Evolutionary conservation across 2,888 invertebrate genomes (phyloP).

Genomic region (Eupithecia subfuscata): DNA sequence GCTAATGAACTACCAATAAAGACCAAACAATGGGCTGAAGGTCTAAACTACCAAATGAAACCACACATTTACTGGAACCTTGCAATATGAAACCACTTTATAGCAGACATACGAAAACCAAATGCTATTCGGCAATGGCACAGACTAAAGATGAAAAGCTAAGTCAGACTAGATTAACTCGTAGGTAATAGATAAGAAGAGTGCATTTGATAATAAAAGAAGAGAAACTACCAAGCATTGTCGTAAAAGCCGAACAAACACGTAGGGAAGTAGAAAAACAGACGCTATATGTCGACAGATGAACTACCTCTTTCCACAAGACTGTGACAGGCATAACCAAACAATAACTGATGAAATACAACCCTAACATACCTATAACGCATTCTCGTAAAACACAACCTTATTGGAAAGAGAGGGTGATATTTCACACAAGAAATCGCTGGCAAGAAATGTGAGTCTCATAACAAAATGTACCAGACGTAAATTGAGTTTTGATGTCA

Average conservation of each 20-base stretch:
- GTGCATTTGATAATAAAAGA: not conserved
- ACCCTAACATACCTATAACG: conserved; percentile 45
- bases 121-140: conserved; percentile 48
- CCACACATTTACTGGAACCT: conserved; percentile 32
- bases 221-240: not conserved
- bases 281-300: not conserved
- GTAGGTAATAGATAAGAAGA: not conserved
- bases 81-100: conserved; percentile 39
- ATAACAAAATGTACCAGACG: conserved; percentile 68
- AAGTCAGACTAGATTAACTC: not conserved
- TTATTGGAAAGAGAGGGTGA: conserved; percentile 61
- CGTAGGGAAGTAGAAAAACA: not conserved
- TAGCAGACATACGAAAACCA: conserved; percentile 42
- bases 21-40: conserved; percentile 33
- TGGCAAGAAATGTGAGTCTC: conserved; percentile 25
- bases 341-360: conserved; percentile 62
- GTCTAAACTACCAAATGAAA: conserved; percentile 39
- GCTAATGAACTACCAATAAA: conserved; percentile 32
- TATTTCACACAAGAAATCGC: conserved; percentile 55
- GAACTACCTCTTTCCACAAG: conserved; percentile 10
- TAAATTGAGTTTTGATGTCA: conserved; percentile 79
- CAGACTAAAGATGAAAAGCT: conserved; percentile 4
- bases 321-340: conserved; percentile 44
- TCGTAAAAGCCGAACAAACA: not conserved
- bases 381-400: conserved; percentile 61